A percentile compares a stretch with the other conserved stretches of the same genome.
Conservation (phyloP, 2,797 vertebrate species). For the Ctenopoma multispine region DNA sequence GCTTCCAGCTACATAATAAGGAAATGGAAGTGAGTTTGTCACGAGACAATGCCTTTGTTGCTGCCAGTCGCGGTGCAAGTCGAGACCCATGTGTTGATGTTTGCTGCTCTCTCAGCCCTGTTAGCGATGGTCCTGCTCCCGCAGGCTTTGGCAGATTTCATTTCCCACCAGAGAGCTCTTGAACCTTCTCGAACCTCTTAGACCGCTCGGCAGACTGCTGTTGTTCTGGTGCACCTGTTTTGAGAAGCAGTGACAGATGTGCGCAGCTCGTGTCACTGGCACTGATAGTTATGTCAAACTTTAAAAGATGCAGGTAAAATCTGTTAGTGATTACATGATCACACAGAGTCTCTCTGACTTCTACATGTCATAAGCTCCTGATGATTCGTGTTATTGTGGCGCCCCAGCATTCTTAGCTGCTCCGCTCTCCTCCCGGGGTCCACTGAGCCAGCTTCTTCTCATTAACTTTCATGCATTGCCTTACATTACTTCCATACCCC, state of each 20-base stretch:
- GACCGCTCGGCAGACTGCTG: not conserved
- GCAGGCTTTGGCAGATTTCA: constrained; percentile 1
- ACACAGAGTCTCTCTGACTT: not conserved
- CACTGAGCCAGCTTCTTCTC: constrained; percentile 63
- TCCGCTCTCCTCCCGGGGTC: constrained; percentile 22
- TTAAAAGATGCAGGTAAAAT: not conserved
- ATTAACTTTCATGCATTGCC: constrained; percentile 56
- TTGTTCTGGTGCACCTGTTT: constrained; percentile 37
- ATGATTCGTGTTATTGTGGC: constrained; percentile 36
- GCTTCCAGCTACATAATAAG: constrained; percentile 85
- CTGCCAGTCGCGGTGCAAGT: constrained; percentile 69
- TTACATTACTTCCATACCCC: constrained; percentile 54
- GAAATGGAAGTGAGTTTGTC: constrained; percentile 87
- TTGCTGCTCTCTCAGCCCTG: constrained; percentile 41
- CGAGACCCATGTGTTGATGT: constrained; percentile 75
- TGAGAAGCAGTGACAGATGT: not conserved
- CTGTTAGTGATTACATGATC: not conserved
- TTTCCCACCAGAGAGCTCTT: not conserved
- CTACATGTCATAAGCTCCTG: constrained; percentile 11
- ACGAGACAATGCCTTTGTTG: constrained; percentile 81
- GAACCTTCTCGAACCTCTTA: constrained; percentile 14
- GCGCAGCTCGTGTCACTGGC: not conserved
- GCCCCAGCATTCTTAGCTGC: constrained; percentile 6
- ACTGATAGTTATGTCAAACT: not conserved
- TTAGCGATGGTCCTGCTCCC: constrained; percentile 1